Base-by-base conservation (phyloP, 2,113 vertebrate genomes). In the Excalfactoria chinensis region DNA sequence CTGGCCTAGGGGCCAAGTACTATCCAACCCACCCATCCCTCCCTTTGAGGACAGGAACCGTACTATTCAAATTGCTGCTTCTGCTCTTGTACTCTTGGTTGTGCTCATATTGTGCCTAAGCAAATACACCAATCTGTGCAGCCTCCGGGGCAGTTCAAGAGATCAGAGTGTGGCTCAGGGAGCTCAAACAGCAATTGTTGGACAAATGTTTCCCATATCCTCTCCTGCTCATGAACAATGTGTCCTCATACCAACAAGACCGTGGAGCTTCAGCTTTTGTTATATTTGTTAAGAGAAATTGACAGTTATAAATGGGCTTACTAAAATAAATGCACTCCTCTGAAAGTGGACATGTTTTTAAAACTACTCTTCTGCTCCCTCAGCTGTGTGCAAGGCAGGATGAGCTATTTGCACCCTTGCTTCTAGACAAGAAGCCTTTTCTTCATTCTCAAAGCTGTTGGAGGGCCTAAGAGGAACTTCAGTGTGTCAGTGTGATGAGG, bases 171-270 rank as follows among this genome's bases (percentile, higher is more conserved):
- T 92, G 59, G 49, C 86, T 86, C 37, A 41, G 55, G 49, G 48
- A 88, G 37, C 48, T 90, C 34, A 73, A 63, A n/a, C 34, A 81
- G 69, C 66, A 86, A 44, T 79, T 89, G 91, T 71, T 70, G 87
- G 35, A 56, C 60, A 86, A 91, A 84, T 83, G 75, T 76, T 94
- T 92, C 74, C 91, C 82, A 53, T 91, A 59, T 82, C 40, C 60
- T 84, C 64, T 88, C 19, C 53, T 43, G 34, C 58, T 89, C 32
- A 0, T 30, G 88, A 93, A 59, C 73, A 86, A 62, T 75, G 73
- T 89, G 63, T 86, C 67, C 41, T 84, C 78, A 46, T 68, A n/a
- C 41, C 93, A 67, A 1, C 40, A 48, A 86, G 41, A 79, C 30
- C 59, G 13, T 3, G 30, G 49, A 62, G 43, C 53, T 72, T 44